These are phyloP conservation scores for Leucoptera coffeella DNA, from an alignment of 2,888 invertebrate species.

Conservation along the genomic window DNA sequence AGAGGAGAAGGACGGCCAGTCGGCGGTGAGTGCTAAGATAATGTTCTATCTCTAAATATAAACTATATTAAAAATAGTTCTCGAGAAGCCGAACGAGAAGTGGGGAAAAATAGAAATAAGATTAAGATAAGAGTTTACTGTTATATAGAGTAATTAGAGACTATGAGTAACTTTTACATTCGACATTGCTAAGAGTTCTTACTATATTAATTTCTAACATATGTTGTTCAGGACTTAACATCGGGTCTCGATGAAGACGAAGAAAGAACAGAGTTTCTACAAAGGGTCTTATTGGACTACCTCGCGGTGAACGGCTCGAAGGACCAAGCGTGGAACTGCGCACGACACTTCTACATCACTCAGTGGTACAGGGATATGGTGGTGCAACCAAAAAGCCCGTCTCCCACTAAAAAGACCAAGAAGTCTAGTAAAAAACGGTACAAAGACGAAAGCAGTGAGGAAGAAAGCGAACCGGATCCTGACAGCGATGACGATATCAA, in stretches of 20 bases:
- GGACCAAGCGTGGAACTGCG: constrained; percentile 83
- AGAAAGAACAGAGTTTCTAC: constrained; percentile 80
- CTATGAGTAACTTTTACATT: too few species aligned
- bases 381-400: constrained; percentile 64
- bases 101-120: too few species aligned
- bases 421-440: constrained; percentile 48
- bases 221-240: constrained; percentile 54
- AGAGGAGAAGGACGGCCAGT: constrained; percentile 75
- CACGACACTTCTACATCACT: constrained; percentile 91
- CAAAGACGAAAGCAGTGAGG: constrained; percentile 46
- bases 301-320: constrained; percentile 86
- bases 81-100: too few species aligned
- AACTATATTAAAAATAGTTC: too few species aligned
- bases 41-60: too few species aligned
- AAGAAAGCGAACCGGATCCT: constrained; percentile 44
- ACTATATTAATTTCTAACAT: too few species aligned
- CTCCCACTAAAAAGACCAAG: constrained; percentile 55
- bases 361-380: constrained; percentile 91
- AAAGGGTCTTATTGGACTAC: constrained; percentile 85
- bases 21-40: too few species aligned
- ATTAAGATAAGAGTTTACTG: too few species aligned
- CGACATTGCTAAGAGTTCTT: too few species aligned
- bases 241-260: constrained; percentile 68
- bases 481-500: constrained; percentile 39
- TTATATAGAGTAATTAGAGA: too few species aligned